Evolutionary conservation across 2,113 vertebrate genomes (phyloP).

Genomic region (Ranitomeya imitator): DNA sequence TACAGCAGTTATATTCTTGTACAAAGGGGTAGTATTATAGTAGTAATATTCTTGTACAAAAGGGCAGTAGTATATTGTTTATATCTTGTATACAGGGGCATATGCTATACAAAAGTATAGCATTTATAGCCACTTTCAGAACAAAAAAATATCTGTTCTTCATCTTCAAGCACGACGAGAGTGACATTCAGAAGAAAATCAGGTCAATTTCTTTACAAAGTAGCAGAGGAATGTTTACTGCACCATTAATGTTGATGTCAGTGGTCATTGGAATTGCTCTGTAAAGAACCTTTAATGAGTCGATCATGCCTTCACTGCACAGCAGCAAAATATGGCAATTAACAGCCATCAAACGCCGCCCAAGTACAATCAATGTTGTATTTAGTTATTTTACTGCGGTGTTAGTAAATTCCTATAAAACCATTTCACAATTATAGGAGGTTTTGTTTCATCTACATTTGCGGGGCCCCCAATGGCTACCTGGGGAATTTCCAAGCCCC

Average conservation of each 20-base stretch:
- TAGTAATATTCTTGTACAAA: background rate
- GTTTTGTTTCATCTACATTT: constrained; percentile 20
- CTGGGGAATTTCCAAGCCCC: constrained; percentile 4
- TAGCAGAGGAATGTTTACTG: background rate
- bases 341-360: constrained; percentile 1
- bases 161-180: background rate
- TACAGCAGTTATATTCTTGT: background rate
- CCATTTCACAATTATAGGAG: background rate
- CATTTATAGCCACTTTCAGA: too few relatives aligned
- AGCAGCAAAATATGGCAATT: constrained; percentile 9
- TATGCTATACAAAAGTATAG: too few relatives aligned
- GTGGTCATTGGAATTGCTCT: background rate
- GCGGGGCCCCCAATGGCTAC: background rate
- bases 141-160: background rate
- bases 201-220: background rate
- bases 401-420: constrained; percentile 42
- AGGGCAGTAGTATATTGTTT: background rate
- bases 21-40: background rate
- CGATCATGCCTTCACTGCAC: background rate
- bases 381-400: constrained; percentile 40
- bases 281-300: background rate
- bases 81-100: background rate
- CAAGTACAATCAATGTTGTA: constrained; percentile 21
- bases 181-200: background rate
- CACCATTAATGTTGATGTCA: background rate